Base-by-base conservation (phyloP, 2,888 invertebrate species). In the Drosophila picticornis region DNA sequence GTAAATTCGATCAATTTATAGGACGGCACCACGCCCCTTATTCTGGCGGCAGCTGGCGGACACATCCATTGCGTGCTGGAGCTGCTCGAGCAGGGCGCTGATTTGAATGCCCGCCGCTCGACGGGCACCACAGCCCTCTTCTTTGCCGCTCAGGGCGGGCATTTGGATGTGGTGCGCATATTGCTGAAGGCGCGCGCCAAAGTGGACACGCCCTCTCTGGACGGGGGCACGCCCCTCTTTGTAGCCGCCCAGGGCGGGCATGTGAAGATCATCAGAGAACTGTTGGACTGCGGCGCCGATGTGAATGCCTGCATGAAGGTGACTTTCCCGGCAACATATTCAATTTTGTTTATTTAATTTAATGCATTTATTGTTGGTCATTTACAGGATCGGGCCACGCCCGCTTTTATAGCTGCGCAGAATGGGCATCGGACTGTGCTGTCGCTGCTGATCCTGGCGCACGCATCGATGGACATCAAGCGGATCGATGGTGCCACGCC, bases 21-120 rank as follows among this genome's bases (percentile, higher is more conserved):
- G 98, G 98, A 98, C 93, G 98, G 98, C 52, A 98, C 98, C 36
- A 98, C 98, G 7, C 98, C 98, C 6, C 94, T 98, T 81, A 98
- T 98, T 92, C 94, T 99, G 91, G 96, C 98, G 2, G 96, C 98
- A 4, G 98, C 98, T 61, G 97, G 98, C 93, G 98, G 98, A 2
- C 97, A 98, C 94, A 94, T 96, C 81, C 96, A 97, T 58, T 98
- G 98, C 94, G 98, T 98, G 34, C 56, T 92, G 70, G 97, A 98
- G 93, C 94, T 99, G 73, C 94, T 98, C 79, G 96, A 97, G 75
- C 98, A 98, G 94, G 98, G 98, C 59, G 98, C 98, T 0, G 97
- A 98, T 94, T 96, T 98, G 0, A 96, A 96, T 88, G 96, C 96
- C 66, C 95, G 96, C 88, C 95, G 98, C 93, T 95, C 97, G 96